These are phyloP conservation scores for Bovichtus variegatus DNA, from an alignment of 2,797 vertebrate species.

Conservation along the genomic window DNA sequence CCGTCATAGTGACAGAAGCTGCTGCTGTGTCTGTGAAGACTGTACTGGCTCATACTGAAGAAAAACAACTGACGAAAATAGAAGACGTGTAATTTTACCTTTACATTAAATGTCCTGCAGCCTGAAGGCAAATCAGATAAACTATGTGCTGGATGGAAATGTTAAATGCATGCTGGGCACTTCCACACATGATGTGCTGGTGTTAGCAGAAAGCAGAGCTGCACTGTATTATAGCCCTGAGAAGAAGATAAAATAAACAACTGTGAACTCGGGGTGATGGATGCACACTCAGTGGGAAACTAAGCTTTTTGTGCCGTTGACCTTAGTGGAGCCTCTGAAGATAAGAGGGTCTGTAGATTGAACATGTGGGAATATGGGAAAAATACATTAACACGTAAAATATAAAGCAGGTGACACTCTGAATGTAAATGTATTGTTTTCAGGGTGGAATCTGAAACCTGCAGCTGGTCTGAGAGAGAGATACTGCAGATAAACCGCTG, in stretches of 20 bases:
- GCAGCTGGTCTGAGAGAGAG: conserved; percentile 15
- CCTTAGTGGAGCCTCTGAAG: conserved; percentile 11
- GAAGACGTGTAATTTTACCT: conserved; percentile 1
- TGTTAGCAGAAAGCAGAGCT: conserved; percentile 1
- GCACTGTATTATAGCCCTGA: not conserved
- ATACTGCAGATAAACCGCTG: conserved; percentile 23
- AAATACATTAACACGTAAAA: conserved; percentile 13
- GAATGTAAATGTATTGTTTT: conserved; percentile 7
- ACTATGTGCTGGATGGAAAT: not conserved
- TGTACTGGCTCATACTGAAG: not conserved
- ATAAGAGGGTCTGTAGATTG: not conserved
- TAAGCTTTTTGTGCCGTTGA: conserved; percentile 13
- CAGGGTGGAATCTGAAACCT: conserved; percentile 13
- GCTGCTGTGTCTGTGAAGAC: too few relatives aligned
- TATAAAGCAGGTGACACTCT: not conserved
- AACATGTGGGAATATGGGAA: not conserved
- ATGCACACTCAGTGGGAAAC: not conserved
- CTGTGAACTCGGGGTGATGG: not conserved
- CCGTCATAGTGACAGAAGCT: too few relatives aligned
- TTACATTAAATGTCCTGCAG: not conserved
- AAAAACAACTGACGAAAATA: not conserved
- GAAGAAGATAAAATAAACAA: not conserved
- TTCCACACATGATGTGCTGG: conserved; percentile 3
- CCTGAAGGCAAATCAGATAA: conserved; percentile 7
- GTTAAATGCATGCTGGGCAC: conserved; percentile 3